These are phyloP conservation scores for Penaeus chinensis DNA, from an alignment of 1,140 invertebrate species.

Conservation along the genomic window DNA sequence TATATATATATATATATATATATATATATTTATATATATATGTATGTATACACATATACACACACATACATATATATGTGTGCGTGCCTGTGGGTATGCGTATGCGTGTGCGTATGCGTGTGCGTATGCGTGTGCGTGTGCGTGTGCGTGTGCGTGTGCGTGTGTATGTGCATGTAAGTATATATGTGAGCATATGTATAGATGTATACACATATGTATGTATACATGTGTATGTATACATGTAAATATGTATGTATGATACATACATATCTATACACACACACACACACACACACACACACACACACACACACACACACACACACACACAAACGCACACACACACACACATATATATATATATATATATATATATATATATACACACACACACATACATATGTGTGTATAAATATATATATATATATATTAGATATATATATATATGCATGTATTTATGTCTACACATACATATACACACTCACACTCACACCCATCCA, in stretches of 20 bases:
- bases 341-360: not conserved
- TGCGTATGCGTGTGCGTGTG: too few species aligned
- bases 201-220: not conserved
- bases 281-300: not conserved
- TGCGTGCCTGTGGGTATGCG: too few species aligned
- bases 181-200: not conserved
- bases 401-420: too few species aligned
- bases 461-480: not conserved
- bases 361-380: slow-evolving; percentile 15
- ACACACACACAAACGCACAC: not conserved
- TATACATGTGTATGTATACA: not conserved
- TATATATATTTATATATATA: too few species aligned
- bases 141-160: too few species aligned
- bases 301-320: not conserved
- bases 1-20: too few species aligned
- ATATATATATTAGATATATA: not conserved
- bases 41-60: too few species aligned
- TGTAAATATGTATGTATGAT: not conserved
- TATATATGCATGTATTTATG: not conserved
- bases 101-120: too few species aligned
- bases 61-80: too few species aligned
- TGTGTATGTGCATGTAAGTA: too few species aligned
- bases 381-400: too few species aligned
- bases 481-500: not conserved
- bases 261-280: not conserved